Percentiles rank a stretch among this genome's conserved stretches.
These are phyloP conservation scores for Tricholaema leucomelas DNA, from an alignment of 2,113 vertebrate species.

Conservation along the genomic window DNA sequence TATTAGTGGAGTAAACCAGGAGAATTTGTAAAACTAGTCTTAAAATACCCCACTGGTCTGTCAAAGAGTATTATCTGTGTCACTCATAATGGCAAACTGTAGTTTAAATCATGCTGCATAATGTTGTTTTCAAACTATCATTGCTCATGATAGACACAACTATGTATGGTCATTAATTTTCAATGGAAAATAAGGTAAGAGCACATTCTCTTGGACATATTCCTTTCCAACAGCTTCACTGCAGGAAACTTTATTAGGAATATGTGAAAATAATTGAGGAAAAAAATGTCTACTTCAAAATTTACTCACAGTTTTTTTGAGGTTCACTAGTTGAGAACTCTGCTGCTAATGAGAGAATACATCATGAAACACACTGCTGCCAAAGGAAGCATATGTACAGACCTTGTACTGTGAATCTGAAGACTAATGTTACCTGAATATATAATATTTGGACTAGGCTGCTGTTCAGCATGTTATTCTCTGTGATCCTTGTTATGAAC, in stretches of 20 bases:
- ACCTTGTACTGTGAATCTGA: neutral
- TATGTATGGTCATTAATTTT: neutral
- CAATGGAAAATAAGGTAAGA: neutral
- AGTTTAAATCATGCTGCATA: neutral
- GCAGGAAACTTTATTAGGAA: neutral
- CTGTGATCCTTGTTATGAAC: no score
- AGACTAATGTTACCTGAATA: neutral
- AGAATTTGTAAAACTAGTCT: neutral
- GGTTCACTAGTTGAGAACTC: neutral
- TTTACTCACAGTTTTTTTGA: conserved; percentile 35
- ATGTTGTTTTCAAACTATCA: neutral
- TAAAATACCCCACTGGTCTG: neutral
- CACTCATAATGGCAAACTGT: neutral
- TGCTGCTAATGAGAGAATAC: conserved; percentile 33
- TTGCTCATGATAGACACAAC: neutral
- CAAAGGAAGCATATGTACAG: conserved; percentile 20
- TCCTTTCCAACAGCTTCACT: neutral
- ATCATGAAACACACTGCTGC: neutral
- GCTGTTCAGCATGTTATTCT: neutral
- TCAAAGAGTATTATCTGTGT: neutral
- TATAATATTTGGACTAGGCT: neutral
- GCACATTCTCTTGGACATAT: neutral
- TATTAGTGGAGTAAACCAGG: neutral
- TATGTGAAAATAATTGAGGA: conserved; percentile 16
- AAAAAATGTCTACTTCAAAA: conserved; percentile 24